Conservation (phyloP, 2,797 vertebrate genomes). For the Chrysocyon brachyurus region DNA sequence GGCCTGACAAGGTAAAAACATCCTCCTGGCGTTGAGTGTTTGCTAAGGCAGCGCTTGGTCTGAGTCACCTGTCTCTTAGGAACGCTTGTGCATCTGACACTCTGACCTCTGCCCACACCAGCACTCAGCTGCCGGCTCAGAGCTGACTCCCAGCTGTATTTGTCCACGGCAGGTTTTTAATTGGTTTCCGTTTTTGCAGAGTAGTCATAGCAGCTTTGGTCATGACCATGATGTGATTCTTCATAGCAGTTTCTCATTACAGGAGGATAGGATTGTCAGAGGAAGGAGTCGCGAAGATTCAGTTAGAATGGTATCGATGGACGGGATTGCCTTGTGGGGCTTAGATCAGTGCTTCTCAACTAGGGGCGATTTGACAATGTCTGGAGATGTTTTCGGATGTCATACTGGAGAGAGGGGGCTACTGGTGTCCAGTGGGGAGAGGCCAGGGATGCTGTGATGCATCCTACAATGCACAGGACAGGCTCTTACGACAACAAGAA, state of each 20-base stretch:
- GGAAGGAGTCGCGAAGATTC: neutral
- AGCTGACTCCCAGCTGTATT: neutral
- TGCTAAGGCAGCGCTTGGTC: neutral
- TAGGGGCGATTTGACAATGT: neutral
- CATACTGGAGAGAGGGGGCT: neutral
- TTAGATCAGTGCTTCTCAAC: neutral
- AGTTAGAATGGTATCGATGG: neutral
- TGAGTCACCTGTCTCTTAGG: neutral
- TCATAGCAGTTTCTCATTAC: neutral
- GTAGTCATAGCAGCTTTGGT: neutral
- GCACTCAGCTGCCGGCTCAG: neutral
- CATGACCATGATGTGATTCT: neutral
- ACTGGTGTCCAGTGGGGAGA: neutral
- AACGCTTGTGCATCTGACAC: neutral
- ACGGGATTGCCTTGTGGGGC: neutral
- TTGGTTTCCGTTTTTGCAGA: slow-evolving; percentile 26
- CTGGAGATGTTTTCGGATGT: neutral
- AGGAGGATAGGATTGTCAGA: neutral
- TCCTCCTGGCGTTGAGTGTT: rapidly evolving
- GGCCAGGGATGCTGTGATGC: neutral
- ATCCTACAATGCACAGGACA: neutral
- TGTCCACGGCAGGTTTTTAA: neutral
- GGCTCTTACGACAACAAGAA: neutral
- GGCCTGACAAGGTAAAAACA: neutral
- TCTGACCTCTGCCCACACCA: neutral